A percentile compares a stretch with the other conserved stretches of the same genome.
These are phyloP conservation scores for Dipodomys spectabilis DNA, from an alignment of 2,113 vertebrate genomes.

Conservation along the genomic window DNA sequence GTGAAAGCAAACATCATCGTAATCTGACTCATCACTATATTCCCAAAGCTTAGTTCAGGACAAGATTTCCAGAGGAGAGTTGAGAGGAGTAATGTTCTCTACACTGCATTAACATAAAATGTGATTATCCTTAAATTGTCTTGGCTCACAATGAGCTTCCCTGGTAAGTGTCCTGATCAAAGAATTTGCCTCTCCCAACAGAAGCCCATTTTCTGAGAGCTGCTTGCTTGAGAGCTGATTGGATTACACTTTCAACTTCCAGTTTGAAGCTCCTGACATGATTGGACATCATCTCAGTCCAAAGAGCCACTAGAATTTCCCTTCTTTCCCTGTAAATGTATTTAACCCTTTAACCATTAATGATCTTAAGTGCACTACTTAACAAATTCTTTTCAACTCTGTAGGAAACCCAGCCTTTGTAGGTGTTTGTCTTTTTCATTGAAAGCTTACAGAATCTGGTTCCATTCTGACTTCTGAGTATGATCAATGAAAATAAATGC, in stretches of 20 bases:
- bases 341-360: neutral
- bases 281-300: neutral
- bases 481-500: neutral
- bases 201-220: neutral
- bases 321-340: neutral
- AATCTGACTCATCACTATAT: neutral
- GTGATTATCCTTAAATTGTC: neutral
- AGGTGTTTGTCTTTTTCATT: neutral
- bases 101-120: neutral
- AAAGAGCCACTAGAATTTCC: neutral
- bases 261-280: neutral
- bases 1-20: neutral
- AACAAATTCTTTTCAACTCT: neutral
- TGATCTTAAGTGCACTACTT: neutral
- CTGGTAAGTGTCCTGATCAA: neutral
- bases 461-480: neutral
- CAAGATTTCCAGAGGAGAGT: neutral
- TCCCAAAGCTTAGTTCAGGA: neutral
- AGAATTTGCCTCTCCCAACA: neutral
- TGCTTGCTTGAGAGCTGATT: neutral
- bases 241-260: too few relatives aligned
- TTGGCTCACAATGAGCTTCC: neutral
- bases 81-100: neutral
- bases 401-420: neutral
- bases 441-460: neutral